Evolutionary conservation across 2,888 invertebrate genomes (phyloP), one percentile per base, ranked within the genome.

Genomic region (Pocota personata): DNA sequence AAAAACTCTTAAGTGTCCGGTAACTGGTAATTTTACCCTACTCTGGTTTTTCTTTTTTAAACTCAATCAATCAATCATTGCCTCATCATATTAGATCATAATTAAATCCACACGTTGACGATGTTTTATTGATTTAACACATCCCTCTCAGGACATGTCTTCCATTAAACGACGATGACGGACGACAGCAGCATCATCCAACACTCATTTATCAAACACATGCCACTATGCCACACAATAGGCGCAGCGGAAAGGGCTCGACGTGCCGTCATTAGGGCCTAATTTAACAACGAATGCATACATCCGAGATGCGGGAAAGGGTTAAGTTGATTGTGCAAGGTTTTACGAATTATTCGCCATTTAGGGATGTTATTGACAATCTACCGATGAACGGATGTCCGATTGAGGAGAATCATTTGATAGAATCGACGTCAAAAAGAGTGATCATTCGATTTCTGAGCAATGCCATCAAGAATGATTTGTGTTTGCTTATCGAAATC

Each of bases 401-500:
- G 79, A 75, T 75, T 69, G 50, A 27, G 58, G 50, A 27, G 58
- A 76, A 77, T 72, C 64, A 37, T 40, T 76, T 21, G 27, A 66
- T 69, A 12, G 48, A 27, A 43, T 66, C 35, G 21, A 37, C 7
- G 50, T 52, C 8, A 30, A 69, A 66, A 80, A 76, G 79, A 80
- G 69, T 71, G 84, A 84, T 76, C 62, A 60, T 27, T 14, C 21
- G 35, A 16, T 16, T 55, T 21, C 55, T 19, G 55, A 50, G 43
- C 43, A 30, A 12, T 48, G 19, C 50, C 46, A 55, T 21, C 10
- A 50, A 24, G 24, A 78, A 55, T 21, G 55, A 48, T 43, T 69
- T 32, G 40, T 86, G 86, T 86, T 86, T 82, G 72, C 77, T 86
- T 72, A 66, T 82, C 66, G 76, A 60, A 71, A 71, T 86, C 67